Conservation (phyloP, 1,140 invertebrate genomes). For the Mizuhopecten yessoensis region DNA sequence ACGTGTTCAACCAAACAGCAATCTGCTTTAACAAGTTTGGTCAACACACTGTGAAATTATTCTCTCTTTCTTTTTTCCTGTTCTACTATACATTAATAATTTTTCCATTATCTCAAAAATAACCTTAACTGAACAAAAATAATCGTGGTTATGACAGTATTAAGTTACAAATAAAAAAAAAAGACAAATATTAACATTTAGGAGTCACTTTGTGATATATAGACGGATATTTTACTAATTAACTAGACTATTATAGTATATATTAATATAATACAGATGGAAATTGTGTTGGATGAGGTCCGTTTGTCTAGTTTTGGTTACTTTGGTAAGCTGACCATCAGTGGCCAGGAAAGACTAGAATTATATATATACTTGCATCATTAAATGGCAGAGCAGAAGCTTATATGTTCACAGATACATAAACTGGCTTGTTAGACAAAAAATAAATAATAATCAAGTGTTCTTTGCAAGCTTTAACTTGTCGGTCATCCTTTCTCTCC, state of each 20-base stretch:
- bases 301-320: slow-evolving; percentile 31
- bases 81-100: neutral
- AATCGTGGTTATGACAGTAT: slow-evolving; percentile 25
- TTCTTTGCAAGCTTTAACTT: neutral
- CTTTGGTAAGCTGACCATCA: neutral
- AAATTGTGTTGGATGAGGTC: slow-evolving; percentile 26
- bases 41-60: neutral
- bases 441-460: neutral
- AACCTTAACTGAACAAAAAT: slow-evolving; percentile 18
- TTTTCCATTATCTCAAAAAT: neutral
- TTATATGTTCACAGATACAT: slow-evolving; percentile 11
- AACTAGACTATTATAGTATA: slow-evolving; percentile 28
- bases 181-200: slow-evolving; percentile 15
- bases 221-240: slow-evolving; percentile 23
- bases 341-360: neutral
- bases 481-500: neutral
- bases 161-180: slow-evolving; percentile 29
- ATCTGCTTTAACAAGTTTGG: neutral
- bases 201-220: slow-evolving; percentile 34
- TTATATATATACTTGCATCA: slow-evolving; percentile 19
- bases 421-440: neutral
- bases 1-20: neutral
- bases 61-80: neutral
- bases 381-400: slow-evolving; percentile 37
- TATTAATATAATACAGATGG: neutral